Evolutionary conservation across 1,140 invertebrate genomes (phyloP).

Genomic region (Microplitis mediator): DNA sequence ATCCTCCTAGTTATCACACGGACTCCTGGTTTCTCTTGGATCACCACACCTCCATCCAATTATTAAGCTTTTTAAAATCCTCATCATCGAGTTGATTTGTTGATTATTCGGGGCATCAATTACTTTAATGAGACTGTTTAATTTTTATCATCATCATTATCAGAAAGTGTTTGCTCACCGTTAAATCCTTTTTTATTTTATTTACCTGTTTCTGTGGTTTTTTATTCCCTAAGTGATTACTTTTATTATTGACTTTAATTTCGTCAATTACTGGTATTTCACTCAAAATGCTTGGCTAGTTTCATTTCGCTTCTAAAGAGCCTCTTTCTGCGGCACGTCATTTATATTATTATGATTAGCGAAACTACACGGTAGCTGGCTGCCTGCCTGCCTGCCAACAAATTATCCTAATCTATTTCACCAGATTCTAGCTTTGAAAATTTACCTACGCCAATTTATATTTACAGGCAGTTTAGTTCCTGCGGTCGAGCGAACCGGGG

Average conservation of each 20-base stretch:
- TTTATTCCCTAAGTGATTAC: not conserved
- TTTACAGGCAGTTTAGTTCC: no score
- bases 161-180: not conserved
- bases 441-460: no score
- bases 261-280: no score
- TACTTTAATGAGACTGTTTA: conserved; percentile 5
- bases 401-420: no score
- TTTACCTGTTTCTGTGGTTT: not conserved
- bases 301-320: not conserved
- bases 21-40: conserved; percentile 43
- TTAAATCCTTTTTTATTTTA: not conserved
- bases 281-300: not conserved
- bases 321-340: no score
- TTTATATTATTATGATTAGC: no score
- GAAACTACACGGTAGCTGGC: no score
- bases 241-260: not conserved
- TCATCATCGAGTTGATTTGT: not conserved
- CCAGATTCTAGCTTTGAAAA: not conserved
- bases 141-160: not conserved
- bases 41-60: not conserved
- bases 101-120: conserved; percentile 11
- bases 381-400: no score
- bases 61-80: not conserved
- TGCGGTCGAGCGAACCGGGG: no score
- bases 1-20: conserved; percentile 54